phyloP scores from a whole-genome alignment of 2,888 invertebrate species.

The Phyto melanocephala region DNA sequence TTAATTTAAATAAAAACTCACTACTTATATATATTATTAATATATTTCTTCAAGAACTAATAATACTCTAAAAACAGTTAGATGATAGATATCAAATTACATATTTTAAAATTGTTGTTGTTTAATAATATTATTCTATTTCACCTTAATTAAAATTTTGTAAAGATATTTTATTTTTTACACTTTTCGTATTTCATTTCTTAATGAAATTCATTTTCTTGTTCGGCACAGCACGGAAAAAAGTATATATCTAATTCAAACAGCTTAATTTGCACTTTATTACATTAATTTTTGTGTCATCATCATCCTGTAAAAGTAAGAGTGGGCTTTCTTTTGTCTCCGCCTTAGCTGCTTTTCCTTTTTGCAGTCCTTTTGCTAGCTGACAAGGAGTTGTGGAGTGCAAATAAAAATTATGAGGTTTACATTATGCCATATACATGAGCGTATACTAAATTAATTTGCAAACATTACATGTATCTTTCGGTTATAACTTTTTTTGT shows the following conservation, averaged over 20 bases:
- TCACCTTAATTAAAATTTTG: too few relatives aligned
- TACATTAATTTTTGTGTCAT: constrained; percentile 31
- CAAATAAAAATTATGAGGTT: constrained; percentile 8
- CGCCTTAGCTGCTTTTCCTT: neutral
- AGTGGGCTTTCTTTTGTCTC: neutral
- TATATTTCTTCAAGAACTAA: too few relatives aligned
- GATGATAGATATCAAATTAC: too few relatives aligned
- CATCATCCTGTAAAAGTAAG: neutral
- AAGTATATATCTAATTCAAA: constrained; percentile 38
- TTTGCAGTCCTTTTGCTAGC: neutral
- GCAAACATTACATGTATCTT: neutral
- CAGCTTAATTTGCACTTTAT: constrained; percentile 51
- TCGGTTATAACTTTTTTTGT: neutral
- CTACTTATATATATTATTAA: too few relatives aligned
- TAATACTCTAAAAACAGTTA: too few relatives aligned
- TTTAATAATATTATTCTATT: too few relatives aligned
- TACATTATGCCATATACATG: neutral
- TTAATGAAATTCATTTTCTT: too few relatives aligned
- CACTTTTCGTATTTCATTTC: neutral
- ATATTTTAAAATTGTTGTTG: too few relatives aligned
- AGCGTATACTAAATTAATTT: constrained; percentile 17
- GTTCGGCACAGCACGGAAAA: too few relatives aligned
- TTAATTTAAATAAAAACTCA: too few relatives aligned
- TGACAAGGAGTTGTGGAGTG: neutral
- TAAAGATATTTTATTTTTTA: too few relatives aligned